Conservation (phyloP, 2,113 vertebrate genomes). For the Orientallactaga bullata region DNA sequence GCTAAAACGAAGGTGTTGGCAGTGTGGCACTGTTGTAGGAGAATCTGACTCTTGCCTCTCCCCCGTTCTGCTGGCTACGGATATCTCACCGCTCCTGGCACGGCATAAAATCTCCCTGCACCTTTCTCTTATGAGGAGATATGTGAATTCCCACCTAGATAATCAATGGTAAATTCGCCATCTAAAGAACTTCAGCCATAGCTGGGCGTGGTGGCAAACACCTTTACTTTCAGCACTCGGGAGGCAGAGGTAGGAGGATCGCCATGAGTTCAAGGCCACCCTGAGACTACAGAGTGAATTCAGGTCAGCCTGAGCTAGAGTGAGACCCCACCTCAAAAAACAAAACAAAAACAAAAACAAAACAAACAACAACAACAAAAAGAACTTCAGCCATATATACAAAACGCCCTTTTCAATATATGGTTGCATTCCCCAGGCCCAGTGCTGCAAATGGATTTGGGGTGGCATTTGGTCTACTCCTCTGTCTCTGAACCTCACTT, state of each 20-base stretch:
- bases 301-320: too few species aligned
- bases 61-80: not conserved
- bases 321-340: too few species aligned
- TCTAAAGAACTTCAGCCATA: not conserved
- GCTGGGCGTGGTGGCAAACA: too few species aligned
- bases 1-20: not conserved
- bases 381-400: not conserved
- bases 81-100: not conserved
- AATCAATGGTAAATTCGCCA: not conserved
- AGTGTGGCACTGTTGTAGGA: not conserved
- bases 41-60: not conserved
- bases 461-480: not conserved
- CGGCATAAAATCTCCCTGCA: not conserved
- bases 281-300: too few species aligned
- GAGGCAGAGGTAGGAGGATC: too few species aligned
- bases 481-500: not conserved
- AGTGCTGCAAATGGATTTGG: not conserved
- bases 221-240: too few species aligned
- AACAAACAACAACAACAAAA: too few species aligned
- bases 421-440: not conserved
- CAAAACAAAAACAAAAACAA: too few species aligned
- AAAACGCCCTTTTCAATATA: not conserved
- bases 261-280: too few species aligned
- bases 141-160: not conserved
- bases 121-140: not conserved